Evolutionary conservation across 2,888 invertebrate species (phyloP).

Genomic region (Drosophila aldrichi): DNA sequence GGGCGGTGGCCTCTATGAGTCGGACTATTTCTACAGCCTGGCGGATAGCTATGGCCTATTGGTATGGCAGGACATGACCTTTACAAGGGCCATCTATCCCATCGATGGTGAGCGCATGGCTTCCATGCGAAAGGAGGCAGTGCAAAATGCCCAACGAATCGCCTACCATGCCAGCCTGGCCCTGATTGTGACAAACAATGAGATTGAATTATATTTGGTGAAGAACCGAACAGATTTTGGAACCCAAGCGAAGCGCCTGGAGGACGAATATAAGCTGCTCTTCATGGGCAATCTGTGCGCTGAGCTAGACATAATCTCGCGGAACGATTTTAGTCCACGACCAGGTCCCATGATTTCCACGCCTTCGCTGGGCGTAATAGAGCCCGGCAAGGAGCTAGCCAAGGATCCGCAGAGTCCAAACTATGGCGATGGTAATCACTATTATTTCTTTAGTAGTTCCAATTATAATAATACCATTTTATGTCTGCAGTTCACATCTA

Average conservation of each 20-base stretch:
- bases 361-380: conserved; percentile 93
- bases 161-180: conserved; percentile 95
- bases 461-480: neutral
- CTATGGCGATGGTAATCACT: conserved; percentile 93
- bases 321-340: conserved; percentile 75
- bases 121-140: conserved; percentile 91
- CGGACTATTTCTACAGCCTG: conserved; percentile 93
- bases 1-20: conserved; percentile 98
- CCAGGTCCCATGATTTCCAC: conserved; percentile 91
- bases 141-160: conserved; percentile 92
- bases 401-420: conserved; percentile 90
- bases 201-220: conserved; percentile 95
- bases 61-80: conserved; percentile 99
- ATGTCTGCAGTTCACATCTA: conserved; percentile 91
- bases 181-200: conserved; percentile 97
- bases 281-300: conserved; percentile 92
- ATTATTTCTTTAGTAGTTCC: no score
- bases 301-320: conserved; percentile 86
- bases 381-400: conserved; percentile 91
- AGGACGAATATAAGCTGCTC: conserved; percentile 91
- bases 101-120: conserved; percentile 89
- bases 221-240: conserved; percentile 90
- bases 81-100: conserved; percentile 97
- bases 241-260: conserved; percentile 86
- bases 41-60: conserved; percentile 96